A percentile compares a stretch with the other conserved stretches of the same genome.
Evolutionary conservation across 23 tunicate species (phyloP).

Genomic region (Halocynthia aurantium): DNA sequence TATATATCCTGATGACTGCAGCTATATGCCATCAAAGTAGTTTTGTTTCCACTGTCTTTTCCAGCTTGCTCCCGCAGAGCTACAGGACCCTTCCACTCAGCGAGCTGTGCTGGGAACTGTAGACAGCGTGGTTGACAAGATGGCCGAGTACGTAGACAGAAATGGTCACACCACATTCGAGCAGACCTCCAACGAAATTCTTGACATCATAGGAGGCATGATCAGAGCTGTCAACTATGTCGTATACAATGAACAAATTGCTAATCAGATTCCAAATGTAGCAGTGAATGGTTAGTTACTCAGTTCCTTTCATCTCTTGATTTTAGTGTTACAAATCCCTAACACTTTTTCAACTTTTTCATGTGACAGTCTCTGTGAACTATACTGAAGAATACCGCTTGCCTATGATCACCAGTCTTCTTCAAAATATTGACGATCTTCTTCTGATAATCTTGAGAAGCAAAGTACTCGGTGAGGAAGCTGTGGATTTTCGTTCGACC

Average conservation of each 20-base stretch:
- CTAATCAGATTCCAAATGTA: not conserved
- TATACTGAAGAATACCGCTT: slow-evolving; percentile 10
- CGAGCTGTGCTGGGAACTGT: slow-evolving; percentile 38
- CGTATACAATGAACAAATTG: slow-evolving; percentile 28
- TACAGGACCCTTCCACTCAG: slow-evolving; percentile 52
- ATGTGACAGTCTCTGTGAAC: slow-evolving; percentile 9
- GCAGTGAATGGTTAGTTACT: too few species aligned
- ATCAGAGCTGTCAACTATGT: slow-evolving; percentile 72
- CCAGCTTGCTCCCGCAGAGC: slow-evolving; percentile 67
- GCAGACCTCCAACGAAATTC: slow-evolving; percentile 56
- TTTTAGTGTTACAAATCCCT: too few species aligned
- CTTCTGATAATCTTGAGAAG: slow-evolving; percentile 43
- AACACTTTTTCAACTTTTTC: too few species aligned
- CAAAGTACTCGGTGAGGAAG: slow-evolving; percentile 82
- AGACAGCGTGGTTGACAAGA: slow-evolving; percentile 28
- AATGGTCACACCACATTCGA: slow-evolving; percentile 57
- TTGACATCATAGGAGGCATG: slow-evolving; percentile 75
- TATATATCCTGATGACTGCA: too few species aligned
- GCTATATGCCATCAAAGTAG: too few species aligned
- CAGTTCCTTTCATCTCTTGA: too few species aligned
- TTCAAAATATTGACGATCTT: slow-evolving; percentile 1
- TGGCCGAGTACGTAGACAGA: slow-evolving; percentile 45
- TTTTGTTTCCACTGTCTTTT: not conserved
- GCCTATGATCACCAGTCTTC: not conserved
- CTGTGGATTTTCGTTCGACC: slow-evolving; percentile 46